A percentile compares a stretch with the other conserved stretches of the same genome.
Evolutionary conservation across 1,140 invertebrate species (phyloP).

Genomic region (Zaprionus vittiger): DNA sequence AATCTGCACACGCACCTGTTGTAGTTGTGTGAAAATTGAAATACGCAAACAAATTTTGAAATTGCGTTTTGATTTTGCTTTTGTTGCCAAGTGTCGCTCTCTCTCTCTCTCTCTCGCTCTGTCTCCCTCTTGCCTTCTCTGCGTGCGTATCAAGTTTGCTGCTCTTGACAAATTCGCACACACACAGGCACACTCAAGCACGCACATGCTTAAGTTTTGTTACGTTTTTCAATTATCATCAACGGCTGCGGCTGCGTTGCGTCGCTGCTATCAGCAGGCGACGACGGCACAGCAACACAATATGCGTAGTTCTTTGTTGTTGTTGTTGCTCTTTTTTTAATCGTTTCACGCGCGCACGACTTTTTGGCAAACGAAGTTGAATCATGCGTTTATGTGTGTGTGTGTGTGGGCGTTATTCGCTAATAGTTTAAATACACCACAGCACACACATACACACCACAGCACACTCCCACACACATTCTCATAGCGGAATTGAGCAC

Average conservation of each 20-base stretch:
- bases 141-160: slow-evolving; percentile 24
- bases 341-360: slow-evolving; percentile 41
- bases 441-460: slow-evolving; percentile 12
- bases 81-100: slow-evolving; percentile 31
- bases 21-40: slow-evolving; percentile 19
- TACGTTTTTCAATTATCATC: slow-evolving; percentile 29
- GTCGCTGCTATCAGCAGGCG: slow-evolving; percentile 27
- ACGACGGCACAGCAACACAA: slow-evolving; percentile 10
- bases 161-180: slow-evolving; percentile 1
- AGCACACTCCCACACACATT: slow-evolving; percentile 19
- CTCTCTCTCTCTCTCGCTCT: neutral
- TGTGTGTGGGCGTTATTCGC: slow-evolving; percentile 50
- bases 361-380: slow-evolving; percentile 37
- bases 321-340: slow-evolving; percentile 8
- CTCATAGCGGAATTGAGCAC: slow-evolving; percentile 27
- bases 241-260: slow-evolving; percentile 17
- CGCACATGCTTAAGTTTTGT: slow-evolving; percentile 21
- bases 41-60: slow-evolving; percentile 19
- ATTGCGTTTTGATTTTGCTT: slow-evolving; percentile 17
- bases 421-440: slow-evolving; percentile 38
- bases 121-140: neutral
- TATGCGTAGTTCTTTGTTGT: slow-evolving; percentile 18
- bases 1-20: slow-evolving; percentile 45
- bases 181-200: slow-evolving; percentile 6
- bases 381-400: slow-evolving; percentile 10